phyloP scores from a whole-genome alignment of 2,113 vertebrate species.

The Callorhinus ursinus region DNA sequence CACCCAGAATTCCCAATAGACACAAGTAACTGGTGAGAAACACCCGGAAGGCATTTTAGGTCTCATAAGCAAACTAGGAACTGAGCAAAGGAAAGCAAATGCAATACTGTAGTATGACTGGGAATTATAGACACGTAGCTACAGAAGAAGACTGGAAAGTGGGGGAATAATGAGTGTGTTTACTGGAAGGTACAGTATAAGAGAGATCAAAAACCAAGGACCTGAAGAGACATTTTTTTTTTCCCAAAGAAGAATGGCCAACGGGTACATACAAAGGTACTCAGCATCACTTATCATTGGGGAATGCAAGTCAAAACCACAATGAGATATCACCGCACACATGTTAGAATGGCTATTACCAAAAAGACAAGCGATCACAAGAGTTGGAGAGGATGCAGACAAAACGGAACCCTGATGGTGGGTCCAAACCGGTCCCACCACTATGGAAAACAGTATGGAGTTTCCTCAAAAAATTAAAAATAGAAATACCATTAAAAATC shows the following conservation, averaged over 20 bases:
- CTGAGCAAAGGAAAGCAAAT: not conserved
- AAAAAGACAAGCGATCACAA: not conserved
- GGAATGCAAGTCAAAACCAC: not conserved
- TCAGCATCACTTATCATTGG: not conserved
- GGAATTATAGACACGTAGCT: not conserved
- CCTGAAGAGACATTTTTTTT: not conserved
- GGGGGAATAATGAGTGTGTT: not conserved
- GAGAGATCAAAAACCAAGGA: not conserved
- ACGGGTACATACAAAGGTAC: not conserved
- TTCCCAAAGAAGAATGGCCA: not conserved
- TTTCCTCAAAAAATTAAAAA: not conserved
- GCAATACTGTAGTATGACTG: rapidly evolving
- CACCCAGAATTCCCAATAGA: not conserved
- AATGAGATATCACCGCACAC: not conserved
- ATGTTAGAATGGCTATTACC: not conserved
- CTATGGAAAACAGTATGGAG: not conserved
- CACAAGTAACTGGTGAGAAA: not conserved
- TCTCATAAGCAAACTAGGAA: not conserved
- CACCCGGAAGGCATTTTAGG: not conserved
- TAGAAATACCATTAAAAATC: not conserved
- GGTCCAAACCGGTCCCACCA: not conserved
- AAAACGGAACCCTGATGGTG: not conserved
- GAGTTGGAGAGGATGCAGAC: not conserved
- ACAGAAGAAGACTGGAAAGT: not conserved
- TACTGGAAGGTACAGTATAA: not conserved